A percentile compares a stretch with the other conserved stretches of the same genome.
phyloP scores from a whole-genome alignment of 2,113 vertebrate genomes.

The Echinops telfairi region DNA sequence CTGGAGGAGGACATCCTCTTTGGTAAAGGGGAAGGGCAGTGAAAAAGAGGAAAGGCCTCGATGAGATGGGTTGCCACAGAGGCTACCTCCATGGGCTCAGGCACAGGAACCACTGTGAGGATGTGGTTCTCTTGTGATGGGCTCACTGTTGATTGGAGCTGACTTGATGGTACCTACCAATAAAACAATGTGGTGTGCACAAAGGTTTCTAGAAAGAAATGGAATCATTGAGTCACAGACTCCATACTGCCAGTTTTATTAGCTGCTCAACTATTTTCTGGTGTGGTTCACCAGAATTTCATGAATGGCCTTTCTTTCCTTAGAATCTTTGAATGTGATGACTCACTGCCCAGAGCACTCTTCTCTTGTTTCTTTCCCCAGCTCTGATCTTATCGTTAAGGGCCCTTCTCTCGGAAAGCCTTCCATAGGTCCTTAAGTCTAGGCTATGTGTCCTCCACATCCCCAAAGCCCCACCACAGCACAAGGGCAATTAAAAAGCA shows the following conservation, averaged over 20 bases:
- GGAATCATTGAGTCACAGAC: background rate
- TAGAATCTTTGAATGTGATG: slow-evolving; percentile 16
- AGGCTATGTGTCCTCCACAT: too few species aligned
- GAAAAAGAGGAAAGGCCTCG: too few species aligned
- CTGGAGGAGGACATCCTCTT: too few species aligned
- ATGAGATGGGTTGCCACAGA: too few species aligned
- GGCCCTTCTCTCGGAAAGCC: background rate
- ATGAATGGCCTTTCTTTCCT: background rate
- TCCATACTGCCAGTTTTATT: background rate
- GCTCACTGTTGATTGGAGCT: too few species aligned
- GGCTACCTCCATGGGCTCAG: too few species aligned
- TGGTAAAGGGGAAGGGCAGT: too few species aligned
- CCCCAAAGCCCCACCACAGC: background rate
- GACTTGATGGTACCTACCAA: too few species aligned
- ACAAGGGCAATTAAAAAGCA: too few species aligned
- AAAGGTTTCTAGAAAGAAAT: slow-evolving; percentile 37
- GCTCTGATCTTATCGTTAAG: background rate
- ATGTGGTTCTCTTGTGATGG: too few species aligned
- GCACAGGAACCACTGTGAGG: too few species aligned
- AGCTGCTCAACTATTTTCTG: background rate
- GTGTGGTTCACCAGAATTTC: slow-evolving; percentile 13
- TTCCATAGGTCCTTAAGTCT: background rate
- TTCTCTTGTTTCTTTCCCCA: background rate
- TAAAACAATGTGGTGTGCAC: background rate
- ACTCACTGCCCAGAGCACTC: background rate